phyloP scores from a whole-genome alignment of 2,888 invertebrate species.

The Pristionchus exspectatus region DNA sequence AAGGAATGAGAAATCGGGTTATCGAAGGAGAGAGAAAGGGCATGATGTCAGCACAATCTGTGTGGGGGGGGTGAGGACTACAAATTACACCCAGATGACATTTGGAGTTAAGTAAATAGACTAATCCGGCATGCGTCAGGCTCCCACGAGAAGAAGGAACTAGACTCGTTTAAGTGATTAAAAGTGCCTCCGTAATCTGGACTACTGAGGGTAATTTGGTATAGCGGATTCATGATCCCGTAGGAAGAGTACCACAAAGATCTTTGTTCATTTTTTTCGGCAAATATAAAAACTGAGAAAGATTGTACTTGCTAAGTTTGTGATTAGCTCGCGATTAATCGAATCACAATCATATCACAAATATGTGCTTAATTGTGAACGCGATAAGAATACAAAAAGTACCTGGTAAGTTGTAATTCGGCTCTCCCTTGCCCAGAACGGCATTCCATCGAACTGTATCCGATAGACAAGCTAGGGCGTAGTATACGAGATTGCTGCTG shows the following conservation, averaged over 20 bases:
- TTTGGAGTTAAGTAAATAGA: slow-evolving; percentile 20
- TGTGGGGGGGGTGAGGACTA: background rate
- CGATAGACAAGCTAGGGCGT: slow-evolving; percentile 10
- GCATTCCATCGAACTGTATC: slow-evolving; percentile 10
- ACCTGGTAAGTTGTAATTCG: slow-evolving; percentile 1
- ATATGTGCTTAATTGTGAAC: background rate
- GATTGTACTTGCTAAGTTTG: too few relatives aligned
- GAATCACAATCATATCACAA: too few relatives aligned
- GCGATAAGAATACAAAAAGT: background rate
- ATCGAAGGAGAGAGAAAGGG: background rate
- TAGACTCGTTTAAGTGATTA: background rate
- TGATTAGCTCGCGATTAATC: too few relatives aligned
- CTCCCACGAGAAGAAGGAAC: background rate
- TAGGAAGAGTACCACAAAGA: too few relatives aligned
- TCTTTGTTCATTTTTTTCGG: too few relatives aligned
- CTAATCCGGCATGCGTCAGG: background rate
- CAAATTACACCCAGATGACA: background rate
- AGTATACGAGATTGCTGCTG: slow-evolving; percentile 19
- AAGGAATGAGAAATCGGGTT: slow-evolving; percentile 28
- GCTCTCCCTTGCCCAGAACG: background rate
- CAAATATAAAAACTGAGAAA: too few relatives aligned
- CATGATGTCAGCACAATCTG: background rate
- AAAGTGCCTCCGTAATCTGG: background rate
- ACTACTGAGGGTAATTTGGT: background rate
- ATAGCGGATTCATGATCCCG: background rate